Conservation (phyloP, 2,797 vertebrate genomes). For the Podargus strigoides region DNA sequence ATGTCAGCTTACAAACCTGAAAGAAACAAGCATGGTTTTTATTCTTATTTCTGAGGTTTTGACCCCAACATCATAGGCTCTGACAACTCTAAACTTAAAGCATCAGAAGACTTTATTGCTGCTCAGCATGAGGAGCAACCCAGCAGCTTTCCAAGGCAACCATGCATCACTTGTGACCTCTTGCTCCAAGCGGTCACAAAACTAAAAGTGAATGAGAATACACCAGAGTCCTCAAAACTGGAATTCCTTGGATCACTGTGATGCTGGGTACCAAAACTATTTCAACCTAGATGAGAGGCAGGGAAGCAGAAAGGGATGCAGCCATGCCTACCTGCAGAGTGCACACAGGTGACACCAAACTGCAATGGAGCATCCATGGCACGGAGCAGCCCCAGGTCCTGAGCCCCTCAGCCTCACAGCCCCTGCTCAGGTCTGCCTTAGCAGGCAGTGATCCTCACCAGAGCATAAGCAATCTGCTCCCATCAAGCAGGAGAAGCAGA, state of each 20-base stretch:
- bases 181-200: neutral
- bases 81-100: no score
- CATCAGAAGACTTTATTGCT: no score
- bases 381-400: neutral
- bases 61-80: neutral
- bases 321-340: fast-evolving
- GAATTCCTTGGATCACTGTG: neutral
- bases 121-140: neutral
- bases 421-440: neutral
- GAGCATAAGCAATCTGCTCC: fast-evolving
- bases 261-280: neutral
- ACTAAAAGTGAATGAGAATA: neutral
- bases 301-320: fast-evolving
- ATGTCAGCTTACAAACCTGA: neutral
- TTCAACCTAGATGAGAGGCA: neutral
- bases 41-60: neutral
- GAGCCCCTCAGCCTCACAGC: neutral
- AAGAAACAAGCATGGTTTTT: neutral
- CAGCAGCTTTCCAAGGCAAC: neutral
- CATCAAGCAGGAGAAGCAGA: neutral
- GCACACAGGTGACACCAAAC: fast-evolving
- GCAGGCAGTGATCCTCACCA: neutral
- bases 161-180: neutral
- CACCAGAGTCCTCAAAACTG: neutral
- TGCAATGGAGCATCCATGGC: fast-evolving